Evolutionary conservation across 1,140 invertebrate species (phyloP).

Genomic region (Sitobion miscanthi): DNA sequence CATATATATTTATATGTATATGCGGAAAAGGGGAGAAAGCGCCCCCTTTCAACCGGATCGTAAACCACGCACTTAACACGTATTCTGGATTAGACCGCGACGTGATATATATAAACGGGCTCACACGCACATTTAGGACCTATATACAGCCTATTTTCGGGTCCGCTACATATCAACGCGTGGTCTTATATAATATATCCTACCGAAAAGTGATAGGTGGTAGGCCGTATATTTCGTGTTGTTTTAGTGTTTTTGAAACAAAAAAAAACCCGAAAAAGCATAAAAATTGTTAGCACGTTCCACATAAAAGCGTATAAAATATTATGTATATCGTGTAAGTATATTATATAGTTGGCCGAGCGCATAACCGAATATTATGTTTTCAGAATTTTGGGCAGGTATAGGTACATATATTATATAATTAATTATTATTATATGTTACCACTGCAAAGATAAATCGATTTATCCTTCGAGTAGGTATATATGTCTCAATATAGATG

Average conservation of each 20-base stretch:
- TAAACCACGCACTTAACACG: conserved; percentile 52
- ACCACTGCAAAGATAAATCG: neutral
- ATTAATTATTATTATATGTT: neutral
- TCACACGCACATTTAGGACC: neutral
- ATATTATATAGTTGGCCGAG: neutral
- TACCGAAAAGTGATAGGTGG: conserved; percentile 27
- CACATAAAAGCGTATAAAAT: neutral
- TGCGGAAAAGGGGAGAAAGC: conserved; percentile 22
- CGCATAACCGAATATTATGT: neutral
- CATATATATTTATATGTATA: too few species aligned
- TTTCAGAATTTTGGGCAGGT: neutral
- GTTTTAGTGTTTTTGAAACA: neutral
- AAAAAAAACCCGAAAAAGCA: neutral
- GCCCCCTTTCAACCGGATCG: conserved; percentile 27
- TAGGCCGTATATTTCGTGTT: conserved; percentile 25
- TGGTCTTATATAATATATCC: neutral
- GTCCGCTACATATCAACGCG: conserved; percentile 29
- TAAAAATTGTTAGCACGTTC: conserved; percentile 24
- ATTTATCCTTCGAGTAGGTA: neutral
- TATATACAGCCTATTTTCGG: conserved; percentile 19
- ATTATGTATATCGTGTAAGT: neutral
- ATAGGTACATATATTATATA: neutral
- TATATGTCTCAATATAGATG: neutral
- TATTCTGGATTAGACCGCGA: conserved; percentile 48
- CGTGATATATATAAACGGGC: neutral